phyloP scores from a whole-genome alignment of 2,797 vertebrate species.

The Sebastes cheni region DNA sequence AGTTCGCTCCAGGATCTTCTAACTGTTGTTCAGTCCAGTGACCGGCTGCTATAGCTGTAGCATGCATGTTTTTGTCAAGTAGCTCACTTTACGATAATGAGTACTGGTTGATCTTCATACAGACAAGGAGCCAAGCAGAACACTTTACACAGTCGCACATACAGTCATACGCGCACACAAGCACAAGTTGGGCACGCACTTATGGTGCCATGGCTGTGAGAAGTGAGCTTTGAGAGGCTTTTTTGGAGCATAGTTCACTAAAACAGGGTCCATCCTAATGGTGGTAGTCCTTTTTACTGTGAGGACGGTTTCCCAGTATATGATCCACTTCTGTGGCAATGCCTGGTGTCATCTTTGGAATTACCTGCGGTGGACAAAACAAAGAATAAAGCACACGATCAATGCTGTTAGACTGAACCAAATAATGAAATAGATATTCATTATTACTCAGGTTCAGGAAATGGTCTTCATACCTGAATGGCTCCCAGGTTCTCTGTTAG shows the following conservation, averaged over 20 bases:
- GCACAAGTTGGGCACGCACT: slow-evolving; percentile 61
- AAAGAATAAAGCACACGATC: background rate
- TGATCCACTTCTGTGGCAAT: slow-evolving; percentile 83
- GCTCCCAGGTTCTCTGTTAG: slow-evolving; percentile 97
- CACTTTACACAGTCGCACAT: slow-evolving; percentile 58
- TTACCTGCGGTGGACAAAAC: slow-evolving; percentile 70
- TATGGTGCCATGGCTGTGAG: slow-evolving; percentile 76
- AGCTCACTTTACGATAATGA: slow-evolving; percentile 64
- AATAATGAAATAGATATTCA: background rate
- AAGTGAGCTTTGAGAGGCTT: slow-evolving; percentile 63
- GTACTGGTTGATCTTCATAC: slow-evolving; percentile 59
- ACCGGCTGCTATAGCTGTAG: slow-evolving; percentile 54
- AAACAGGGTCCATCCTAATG: slow-evolving; percentile 66
- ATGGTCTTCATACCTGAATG: slow-evolving; percentile 86
- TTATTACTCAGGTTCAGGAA: background rate
- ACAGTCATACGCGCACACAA: slow-evolving; percentile 51
- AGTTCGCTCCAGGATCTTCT: slow-evolving; percentile 28
- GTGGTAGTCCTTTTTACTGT: slow-evolving; percentile 84
- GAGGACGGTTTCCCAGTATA: slow-evolving; percentile 82
- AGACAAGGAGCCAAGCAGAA: slow-evolving; percentile 68
- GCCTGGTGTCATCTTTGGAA: slow-evolving; percentile 85
- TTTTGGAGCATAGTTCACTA: slow-evolving; percentile 61
- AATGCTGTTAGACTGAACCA: background rate
- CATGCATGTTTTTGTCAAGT: slow-evolving; percentile 74
- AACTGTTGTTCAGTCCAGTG: slow-evolving; percentile 31